Conservation (phyloP, 2,888 invertebrate genomes). For the Tipula confusa region DNA sequence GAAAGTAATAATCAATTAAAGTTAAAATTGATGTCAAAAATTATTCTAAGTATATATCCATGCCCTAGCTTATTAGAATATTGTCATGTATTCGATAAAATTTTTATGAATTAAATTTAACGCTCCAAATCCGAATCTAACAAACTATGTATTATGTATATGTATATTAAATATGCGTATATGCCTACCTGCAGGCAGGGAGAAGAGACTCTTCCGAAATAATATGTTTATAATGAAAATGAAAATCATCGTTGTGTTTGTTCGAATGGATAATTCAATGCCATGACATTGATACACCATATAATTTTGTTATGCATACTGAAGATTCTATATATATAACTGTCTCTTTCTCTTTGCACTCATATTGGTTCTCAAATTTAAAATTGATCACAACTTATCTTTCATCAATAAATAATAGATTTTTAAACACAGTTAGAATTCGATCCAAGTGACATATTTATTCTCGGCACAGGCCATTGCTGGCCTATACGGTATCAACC, state of each 20-base stretch:
- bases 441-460: no score
- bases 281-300: conserved; percentile 26
- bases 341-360: background rate
- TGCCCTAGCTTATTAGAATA: background rate
- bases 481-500: no score
- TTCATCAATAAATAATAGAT: no score
- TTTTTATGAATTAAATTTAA: background rate
- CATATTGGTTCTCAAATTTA: background rate
- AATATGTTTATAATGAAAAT: background rate
- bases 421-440: no score
- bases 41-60: no score
- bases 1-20: conserved; percentile 20
- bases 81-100: background rate
- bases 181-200: background rate
- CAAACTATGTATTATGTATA: background rate
- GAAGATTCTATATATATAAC: no score
- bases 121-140: background rate
- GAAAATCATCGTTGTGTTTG: background rate
- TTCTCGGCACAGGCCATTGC: no score
- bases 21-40: no score
- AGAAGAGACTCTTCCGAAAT: background rate
- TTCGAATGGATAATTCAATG: background rate
- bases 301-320: no score
- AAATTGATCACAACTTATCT: background rate
- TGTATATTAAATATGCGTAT: background rate